These are phyloP conservation scores for Deilephila elpenor DNA, from an alignment of 2,888 invertebrate genomes.

Conservation along the genomic window DNA sequence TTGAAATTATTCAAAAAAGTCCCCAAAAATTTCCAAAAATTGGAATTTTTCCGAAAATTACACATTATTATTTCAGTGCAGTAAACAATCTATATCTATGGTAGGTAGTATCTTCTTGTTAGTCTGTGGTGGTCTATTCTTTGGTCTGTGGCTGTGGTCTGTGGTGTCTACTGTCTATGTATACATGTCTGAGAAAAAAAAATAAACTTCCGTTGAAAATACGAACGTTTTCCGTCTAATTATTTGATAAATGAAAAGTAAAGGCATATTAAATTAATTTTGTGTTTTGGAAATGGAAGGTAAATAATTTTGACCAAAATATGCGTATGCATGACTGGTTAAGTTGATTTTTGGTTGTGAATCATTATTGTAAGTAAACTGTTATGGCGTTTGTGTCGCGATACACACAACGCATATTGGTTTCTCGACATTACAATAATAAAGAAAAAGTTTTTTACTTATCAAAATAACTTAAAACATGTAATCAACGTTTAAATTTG, in stretches of 20 bases:
- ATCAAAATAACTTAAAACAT: conserved; percentile 46
- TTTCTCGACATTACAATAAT: conserved; percentile 54
- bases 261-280: conserved; percentile 26
- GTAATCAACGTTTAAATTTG: conserved; percentile 46
- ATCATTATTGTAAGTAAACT: conserved; percentile 52
- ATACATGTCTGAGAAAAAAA: conserved; percentile 19
- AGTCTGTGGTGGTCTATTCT: too few species aligned
- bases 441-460: conserved; percentile 43
- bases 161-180: not conserved
- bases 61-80: too few species aligned
- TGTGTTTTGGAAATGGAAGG: conserved; percentile 42
- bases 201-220: conserved; percentile 53
- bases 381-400: conserved; percentile 81
- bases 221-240: conserved; percentile 48
- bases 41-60: too few species aligned
- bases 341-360: conserved; percentile 17
- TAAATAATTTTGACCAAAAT: conserved; percentile 41
- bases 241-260: conserved; percentile 29
- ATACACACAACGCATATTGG: conserved; percentile 79
- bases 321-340: not conserved
- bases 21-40: too few species aligned
- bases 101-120: too few species aligned
- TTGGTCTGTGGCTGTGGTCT: not conserved
- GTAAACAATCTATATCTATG: too few species aligned
- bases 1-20: too few species aligned